A percentile compares a stretch with the other conserved stretches of the same genome.
Conservation (phyloP, 2,113 vertebrate genomes). For the Cinclus cinclus region DNA sequence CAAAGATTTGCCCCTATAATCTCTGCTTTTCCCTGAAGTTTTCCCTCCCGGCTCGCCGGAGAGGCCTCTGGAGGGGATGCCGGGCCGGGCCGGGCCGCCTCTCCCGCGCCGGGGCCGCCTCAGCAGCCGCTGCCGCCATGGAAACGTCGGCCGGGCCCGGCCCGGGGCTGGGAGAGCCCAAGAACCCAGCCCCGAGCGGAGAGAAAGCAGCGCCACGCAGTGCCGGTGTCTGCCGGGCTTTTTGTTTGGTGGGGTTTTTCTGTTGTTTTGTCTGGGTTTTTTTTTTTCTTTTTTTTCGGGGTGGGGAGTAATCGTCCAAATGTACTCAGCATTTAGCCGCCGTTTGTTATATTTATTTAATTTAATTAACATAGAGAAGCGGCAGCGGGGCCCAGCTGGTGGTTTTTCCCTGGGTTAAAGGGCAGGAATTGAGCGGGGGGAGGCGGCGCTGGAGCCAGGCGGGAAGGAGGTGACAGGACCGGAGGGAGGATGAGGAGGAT, state of each 20-base stretch:
- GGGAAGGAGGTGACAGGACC: neutral
- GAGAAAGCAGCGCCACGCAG: neutral
- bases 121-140: neutral
- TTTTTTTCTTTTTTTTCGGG: too few species aligned
- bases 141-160: neutral
- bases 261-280: neutral
- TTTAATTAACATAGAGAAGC: neutral
- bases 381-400: neutral
- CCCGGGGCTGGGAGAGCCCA: too few species aligned
- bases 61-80: neutral
- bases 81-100: neutral
- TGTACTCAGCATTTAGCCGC: neutral
- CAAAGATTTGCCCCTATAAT: too few species aligned
- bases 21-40: neutral
- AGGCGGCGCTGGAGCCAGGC: neutral
- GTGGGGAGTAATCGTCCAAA: neutral
- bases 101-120: neutral
- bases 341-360: neutral
- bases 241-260: too few species aligned
- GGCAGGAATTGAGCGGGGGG: neutral
- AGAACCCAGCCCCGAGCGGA: neutral
- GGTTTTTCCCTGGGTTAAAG: neutral
- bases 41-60: neutral
- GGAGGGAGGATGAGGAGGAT: neutral
- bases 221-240: too few species aligned